These are phyloP conservation scores for Hemiscyllium ocellatum DNA, from an alignment of 2,113 vertebrate species.

Conservation along the genomic window DNA sequence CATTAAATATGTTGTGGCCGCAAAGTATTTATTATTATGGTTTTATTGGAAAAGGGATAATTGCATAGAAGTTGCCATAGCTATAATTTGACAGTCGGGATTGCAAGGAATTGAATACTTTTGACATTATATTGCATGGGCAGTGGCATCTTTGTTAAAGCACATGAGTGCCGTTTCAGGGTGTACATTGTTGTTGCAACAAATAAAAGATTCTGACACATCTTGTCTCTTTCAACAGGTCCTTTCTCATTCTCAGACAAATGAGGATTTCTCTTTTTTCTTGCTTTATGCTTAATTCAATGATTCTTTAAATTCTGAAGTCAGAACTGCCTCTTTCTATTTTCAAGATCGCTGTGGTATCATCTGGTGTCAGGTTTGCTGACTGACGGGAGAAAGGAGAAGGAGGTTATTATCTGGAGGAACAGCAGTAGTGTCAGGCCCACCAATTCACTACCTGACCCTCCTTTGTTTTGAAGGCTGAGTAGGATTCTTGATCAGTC, in stretches of 20 bases:
- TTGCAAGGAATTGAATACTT: slow-evolving; percentile 34
- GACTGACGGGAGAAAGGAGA: no score
- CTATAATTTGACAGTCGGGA: not conserved
- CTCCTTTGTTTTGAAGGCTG: no score
- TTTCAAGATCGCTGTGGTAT: not conserved
- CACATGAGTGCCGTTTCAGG: not conserved
- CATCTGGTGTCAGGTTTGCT: not conserved
- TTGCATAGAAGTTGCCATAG: not conserved
- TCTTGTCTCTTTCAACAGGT: not conserved
- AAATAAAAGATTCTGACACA: not conserved
- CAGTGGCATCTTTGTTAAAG: not conserved
- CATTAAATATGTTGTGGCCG: not conserved
- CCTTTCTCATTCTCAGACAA: not conserved
- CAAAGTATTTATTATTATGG: not conserved
- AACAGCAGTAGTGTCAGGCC: not conserved
- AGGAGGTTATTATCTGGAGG: not conserved
- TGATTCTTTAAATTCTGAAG: not conserved
- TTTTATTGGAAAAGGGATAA: not conserved
- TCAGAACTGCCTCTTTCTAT: not conserved
- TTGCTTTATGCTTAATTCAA: not conserved
- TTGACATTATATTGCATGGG: not conserved
- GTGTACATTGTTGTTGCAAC: not conserved
- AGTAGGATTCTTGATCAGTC: no score
- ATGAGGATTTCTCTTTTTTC: not conserved
- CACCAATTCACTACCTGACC: not conserved